Evolutionary conservation across 2,797 vertebrate species (phyloP).

Genomic region (Crenichthys baileyi): DNA sequence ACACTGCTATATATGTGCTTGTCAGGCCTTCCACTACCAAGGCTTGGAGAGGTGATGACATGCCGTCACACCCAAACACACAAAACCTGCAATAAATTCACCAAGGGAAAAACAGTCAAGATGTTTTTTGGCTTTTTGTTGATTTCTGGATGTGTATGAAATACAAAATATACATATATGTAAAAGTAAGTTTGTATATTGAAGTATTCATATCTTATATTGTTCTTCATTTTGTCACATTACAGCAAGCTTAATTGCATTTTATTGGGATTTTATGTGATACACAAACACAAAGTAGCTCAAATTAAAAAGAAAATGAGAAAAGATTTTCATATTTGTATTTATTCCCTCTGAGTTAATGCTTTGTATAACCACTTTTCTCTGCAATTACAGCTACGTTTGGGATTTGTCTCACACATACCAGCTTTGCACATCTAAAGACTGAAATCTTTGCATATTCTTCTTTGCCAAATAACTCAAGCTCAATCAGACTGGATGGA

Average conservation of each 20-base stretch:
- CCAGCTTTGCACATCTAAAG: too few species aligned
- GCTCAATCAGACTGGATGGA: neutral
- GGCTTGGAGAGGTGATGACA: constrained; percentile 19
- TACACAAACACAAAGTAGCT: neutral
- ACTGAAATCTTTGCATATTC: neutral
- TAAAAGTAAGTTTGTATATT: neutral
- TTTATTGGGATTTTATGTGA: neutral
- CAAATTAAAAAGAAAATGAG: neutral
- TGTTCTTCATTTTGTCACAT: neutral
- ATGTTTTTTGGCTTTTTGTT: neutral
- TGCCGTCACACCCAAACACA: neutral
- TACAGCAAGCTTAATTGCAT: neutral
- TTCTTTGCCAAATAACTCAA: neutral
- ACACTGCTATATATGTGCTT: constrained; percentile 18
- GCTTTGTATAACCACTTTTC: too few species aligned
- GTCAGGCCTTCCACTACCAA: constrained; percentile 26
- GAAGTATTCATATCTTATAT: neutral
- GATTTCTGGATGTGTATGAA: constrained; percentile 5
- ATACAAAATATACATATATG: neutral
- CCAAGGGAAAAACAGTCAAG: constrained; percentile 15
- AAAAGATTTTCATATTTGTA: neutral
- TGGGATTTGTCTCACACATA: too few species aligned
- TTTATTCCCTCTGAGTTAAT: neutral
- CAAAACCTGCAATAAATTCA: constrained; percentile 9
- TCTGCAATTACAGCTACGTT: too few species aligned